A percentile compares a stretch with the other conserved stretches of the same genome.
These are phyloP conservation scores for Drosophila gunungcola DNA, from an alignment of 1,140 invertebrate species.

Conservation along the genomic window DNA sequence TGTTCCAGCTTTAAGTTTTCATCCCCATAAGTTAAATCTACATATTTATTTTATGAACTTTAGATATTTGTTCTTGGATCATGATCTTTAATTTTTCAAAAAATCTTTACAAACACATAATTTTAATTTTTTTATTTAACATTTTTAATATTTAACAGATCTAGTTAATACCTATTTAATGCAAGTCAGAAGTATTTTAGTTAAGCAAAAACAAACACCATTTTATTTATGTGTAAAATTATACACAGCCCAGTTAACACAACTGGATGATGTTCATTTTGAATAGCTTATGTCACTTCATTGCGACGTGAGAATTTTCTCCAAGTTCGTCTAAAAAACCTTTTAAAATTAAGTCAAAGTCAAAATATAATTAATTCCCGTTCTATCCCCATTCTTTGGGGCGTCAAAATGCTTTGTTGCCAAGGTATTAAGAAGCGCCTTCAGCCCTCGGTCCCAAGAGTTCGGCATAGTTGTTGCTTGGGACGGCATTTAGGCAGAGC, in stretches of 20 bases:
- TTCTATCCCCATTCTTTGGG: conserved; percentile 21
- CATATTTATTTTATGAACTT: no score
- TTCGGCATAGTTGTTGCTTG: conserved; percentile 25
- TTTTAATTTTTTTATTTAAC: no score
- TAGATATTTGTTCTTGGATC: no score
- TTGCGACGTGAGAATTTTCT: conserved; percentile 31
- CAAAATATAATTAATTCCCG: conserved; percentile 71
- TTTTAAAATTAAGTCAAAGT: conserved; percentile 62
- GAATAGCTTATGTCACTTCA: not conserved
- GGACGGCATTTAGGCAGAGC: not conserved
- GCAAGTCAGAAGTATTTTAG: no score
- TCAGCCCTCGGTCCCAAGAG: not conserved
- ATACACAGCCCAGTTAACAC: conserved; percentile 1
- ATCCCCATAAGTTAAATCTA: no score
- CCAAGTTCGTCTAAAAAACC: conserved; percentile 29
- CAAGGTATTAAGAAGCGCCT: conserved; percentile 47
- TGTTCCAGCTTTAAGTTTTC: no score
- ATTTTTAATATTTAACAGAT: no score
- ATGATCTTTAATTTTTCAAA: no score
- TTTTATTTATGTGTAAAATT: no score
- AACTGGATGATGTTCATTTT: conserved; percentile 2
- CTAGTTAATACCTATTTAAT: no score
- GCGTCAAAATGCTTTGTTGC: conserved; percentile 47
- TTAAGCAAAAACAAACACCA: no score
- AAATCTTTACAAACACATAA: no score